Conservation (phyloP, 2,113 vertebrate genomes). For the Saiga tatarica region DNA sequence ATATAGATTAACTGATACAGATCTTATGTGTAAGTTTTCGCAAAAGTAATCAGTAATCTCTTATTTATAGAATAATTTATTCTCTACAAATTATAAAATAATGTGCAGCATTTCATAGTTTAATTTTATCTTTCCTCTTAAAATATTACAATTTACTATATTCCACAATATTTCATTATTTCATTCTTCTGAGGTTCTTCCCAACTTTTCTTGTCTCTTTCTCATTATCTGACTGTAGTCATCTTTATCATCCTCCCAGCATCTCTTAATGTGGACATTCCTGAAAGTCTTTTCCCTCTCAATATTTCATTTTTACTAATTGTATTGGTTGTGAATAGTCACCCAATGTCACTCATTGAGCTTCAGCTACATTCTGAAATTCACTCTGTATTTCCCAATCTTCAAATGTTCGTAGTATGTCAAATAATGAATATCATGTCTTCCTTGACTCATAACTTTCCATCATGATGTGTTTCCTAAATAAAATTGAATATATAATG, state of each 20-base stretch:
- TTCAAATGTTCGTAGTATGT: neutral
- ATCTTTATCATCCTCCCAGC: neutral
- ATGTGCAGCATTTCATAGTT: neutral
- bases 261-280: neutral
- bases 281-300: neutral
- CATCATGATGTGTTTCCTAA: neutral
- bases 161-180: neutral
- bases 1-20: neutral
- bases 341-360: neutral
- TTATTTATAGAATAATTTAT: neutral
- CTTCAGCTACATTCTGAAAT: neutral
- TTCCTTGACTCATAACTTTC: neutral
- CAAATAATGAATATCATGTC: neutral
- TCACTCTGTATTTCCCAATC: neutral
- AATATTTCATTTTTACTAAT: neutral
- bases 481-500: neutral
- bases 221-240: neutral
- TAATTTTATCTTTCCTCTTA: neutral
- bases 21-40: neutral
- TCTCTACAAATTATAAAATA: neutral
- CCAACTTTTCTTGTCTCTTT: neutral
- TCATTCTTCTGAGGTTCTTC: neutral
- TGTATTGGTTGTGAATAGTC: neutral
- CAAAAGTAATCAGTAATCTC: neutral
- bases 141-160: neutral